Evolutionary conservation across 2,888 invertebrate species (phyloP), one percentile per base, ranked within the genome.

Genomic region (Tenodera sinensis): DNA sequence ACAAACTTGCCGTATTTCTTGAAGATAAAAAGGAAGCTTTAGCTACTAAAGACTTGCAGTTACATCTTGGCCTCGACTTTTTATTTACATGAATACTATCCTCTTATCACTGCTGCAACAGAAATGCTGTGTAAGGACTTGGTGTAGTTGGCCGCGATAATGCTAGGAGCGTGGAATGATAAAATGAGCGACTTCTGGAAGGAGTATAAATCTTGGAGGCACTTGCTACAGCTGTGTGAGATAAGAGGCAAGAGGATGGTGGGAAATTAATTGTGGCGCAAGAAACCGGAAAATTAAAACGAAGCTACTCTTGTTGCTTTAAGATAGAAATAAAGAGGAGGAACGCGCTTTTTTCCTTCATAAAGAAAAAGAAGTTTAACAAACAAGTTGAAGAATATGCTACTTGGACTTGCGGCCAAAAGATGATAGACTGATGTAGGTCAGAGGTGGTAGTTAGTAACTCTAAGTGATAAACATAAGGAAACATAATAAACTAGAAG

Each of bases 231-330:
- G 89, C 90, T 90, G 90, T 89, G 89, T 25, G 71, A 87, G 89
- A 89, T 89, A 88, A 89, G 90, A 86, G 47, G n/a, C 87, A 71
- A 71, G 54, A 71, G 54, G 87, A 42, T 27, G 54, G n/a, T 71
- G 84, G n/a, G 34, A 87, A 89, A 90, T 88, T 90, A 90, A 90
- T 90, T 90, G 90, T 89, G 89, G 87, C 89, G 88, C 90, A 90
- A 89, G 90, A 90, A 89, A 88, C 88, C 90, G 89, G 90, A 90
- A 89, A 90, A 90, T 90, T 90, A 89, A 89, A 90, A 90, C 85
- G 88, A 88, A 88, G 90, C 89, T 84, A 90, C 83, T 90, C 90
- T 89, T 89, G 89, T 89, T 85, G 85, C 89, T 86, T 54, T 86
- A 89, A 47, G 85, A 89, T 84, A 85, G n/a, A 89, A 84, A 87